A percentile compares a stretch with the other conserved stretches of the same genome.
Evolutionary conservation across 2,888 invertebrate genomes (phyloP).

Genomic region (Eupsilia transversa): DNA sequence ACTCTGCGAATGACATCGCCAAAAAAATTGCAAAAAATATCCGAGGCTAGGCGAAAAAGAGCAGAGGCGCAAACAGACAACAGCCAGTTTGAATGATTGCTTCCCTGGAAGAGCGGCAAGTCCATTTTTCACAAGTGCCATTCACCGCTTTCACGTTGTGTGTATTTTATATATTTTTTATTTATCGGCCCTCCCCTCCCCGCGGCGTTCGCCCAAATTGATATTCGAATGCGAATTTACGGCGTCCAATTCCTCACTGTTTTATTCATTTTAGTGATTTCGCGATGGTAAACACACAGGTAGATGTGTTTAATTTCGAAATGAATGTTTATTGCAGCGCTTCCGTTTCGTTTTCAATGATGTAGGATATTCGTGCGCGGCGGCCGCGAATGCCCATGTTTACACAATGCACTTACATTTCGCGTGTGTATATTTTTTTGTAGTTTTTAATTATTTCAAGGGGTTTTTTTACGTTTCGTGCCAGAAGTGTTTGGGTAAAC

Average conservation of each 20-base stretch:
- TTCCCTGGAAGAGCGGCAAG: slow-evolving; percentile 90
- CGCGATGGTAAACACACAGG: slow-evolving; percentile 89
- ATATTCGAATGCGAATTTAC: slow-evolving; percentile 89
- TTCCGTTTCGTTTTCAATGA: slow-evolving; percentile 85
- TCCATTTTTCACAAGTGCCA: slow-evolving; percentile 91
- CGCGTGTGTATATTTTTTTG: slow-evolving; percentile 53
- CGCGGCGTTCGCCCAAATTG: slow-evolving; percentile 85
- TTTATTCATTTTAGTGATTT: slow-evolving; percentile 90
- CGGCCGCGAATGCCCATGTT: slow-evolving; percentile 70
- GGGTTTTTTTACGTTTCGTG: slow-evolving; percentile 32
- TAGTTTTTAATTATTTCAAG: slow-evolving; percentile 64
- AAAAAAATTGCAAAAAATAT: slow-evolving; percentile 84
- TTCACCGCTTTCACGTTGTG: slow-evolving; percentile 89
- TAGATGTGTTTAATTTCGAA: slow-evolving; percentile 90
- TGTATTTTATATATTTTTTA: slow-evolving; percentile 88
- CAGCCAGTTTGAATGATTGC: slow-evolving; percentile 90
- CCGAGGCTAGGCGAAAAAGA: slow-evolving; percentile 84
- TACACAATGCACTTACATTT: slow-evolving; percentile 73
- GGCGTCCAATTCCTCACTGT: slow-evolving; percentile 86
- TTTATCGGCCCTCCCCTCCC: slow-evolving; percentile 83
- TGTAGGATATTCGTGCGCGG: slow-evolving; percentile 69
- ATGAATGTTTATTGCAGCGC: slow-evolving; percentile 89
- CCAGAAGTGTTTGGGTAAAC: slow-evolving; percentile 25
- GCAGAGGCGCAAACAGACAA: slow-evolving; percentile 90
- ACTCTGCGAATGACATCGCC: slow-evolving; percentile 88